These are phyloP conservation scores for Caracal caracal DNA, from an alignment of 2,113 vertebrate genomes.

Conservation along the genomic window DNA sequence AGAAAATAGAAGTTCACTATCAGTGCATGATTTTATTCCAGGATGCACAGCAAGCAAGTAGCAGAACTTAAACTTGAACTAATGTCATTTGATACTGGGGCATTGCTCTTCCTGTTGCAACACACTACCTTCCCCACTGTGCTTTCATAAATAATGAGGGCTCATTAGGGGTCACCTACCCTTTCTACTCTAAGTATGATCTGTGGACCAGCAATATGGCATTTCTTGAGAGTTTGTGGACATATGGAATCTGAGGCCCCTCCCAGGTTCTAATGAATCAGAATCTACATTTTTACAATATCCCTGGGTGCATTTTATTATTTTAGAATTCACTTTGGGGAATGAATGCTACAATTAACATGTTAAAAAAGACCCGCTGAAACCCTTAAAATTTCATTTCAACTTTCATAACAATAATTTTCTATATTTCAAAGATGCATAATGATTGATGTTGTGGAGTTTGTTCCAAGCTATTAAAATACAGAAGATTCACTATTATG, in stretches of 20 bases:
- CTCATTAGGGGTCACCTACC: not conserved
- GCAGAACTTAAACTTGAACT: not conserved
- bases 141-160: slow-evolving; percentile 28
- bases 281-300: not conserved
- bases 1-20: not conserved
- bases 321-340: slow-evolving; percentile 22
- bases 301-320: not conserved
- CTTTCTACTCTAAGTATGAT: not conserved
- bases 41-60: not conserved
- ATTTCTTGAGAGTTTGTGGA: slow-evolving; percentile 24
- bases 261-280: not conserved
- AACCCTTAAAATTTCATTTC: slow-evolving; percentile 1
- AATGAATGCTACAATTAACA: not conserved
- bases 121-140: not conserved
- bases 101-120: not conserved
- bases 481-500: not conserved
- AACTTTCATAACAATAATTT: slow-evolving; percentile 25
- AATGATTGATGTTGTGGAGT: slow-evolving; percentile 8
- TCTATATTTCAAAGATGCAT: not conserved
- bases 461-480: slow-evolving; percentile 40
- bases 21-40: not conserved
- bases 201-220: not conserved
- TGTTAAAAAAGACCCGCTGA: not conserved
- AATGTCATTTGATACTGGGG: not conserved
- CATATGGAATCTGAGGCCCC: not conserved